Evolutionary conservation across 2,888 invertebrate genomes (phyloP), one percentile per base, ranked within the genome.

Genomic region (Candidula unifasciata): DNA sequence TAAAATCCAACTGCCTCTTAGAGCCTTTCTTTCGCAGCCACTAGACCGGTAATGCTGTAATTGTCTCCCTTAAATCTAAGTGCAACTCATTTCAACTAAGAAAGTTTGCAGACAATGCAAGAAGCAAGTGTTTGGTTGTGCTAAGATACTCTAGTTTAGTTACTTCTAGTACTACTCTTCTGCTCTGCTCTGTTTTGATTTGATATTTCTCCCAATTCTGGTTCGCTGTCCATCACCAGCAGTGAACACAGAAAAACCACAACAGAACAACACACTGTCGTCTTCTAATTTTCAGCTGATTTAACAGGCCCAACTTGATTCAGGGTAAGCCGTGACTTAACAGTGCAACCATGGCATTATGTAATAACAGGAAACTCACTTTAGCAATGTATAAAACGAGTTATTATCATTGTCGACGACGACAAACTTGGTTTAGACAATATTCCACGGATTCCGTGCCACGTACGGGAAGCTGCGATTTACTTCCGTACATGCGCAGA

Each of bases 401-500:
- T 68, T 44, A 37, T 80, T 64, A 84, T 64, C 60, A 57, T 79
- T 80, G 77, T 66, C 80, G 71, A 83, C 69, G 44, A 73, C 52
- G 37, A 30, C 79, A 71, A 52, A 66, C 69, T 57, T 35, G 77
- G 60, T 16, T 44, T 44, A 30, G 24, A n/a, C 33, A n/a, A 44
- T 74, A 84, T 84, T 86, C 82, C 85, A 87, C 88, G 86, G 89
- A 88, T 87, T 82, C 87, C 82, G 82, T 91, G 91, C 91, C 91
- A 91, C 91, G 91, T 91, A 90, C 91, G 89, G 91, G 87, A 87
- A 89, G 87, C 87, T 88, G 83, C 88, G 89, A 88, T 88, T 87
- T 88, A 89, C 79, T 88, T 87, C 82, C 87, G 87, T 85, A 88
- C 91, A 90, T 92, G 92, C 92, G 91, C 89, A 91, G 54, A 87